phyloP scores from a whole-genome alignment of 2,113 vertebrate species.

The Anseranas semipalmata region DNA sequence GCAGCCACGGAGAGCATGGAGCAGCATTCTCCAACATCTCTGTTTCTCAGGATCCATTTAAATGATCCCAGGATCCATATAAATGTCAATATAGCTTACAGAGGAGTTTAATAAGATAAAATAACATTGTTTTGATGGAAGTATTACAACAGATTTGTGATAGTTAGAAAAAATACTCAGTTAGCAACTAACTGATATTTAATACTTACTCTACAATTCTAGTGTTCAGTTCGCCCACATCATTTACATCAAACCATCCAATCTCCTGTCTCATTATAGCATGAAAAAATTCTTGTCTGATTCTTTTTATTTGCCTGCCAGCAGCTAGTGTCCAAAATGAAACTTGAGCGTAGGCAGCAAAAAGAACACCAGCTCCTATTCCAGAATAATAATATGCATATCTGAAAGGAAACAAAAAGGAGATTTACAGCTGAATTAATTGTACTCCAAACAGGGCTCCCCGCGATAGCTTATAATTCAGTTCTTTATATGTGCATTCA shows the following conservation, averaged over 20 bases:
- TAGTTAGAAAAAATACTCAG: background rate
- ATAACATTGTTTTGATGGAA: background rate
- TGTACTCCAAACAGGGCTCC: background rate
- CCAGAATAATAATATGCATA: slow-evolving; percentile 86
- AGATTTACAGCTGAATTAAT: background rate
- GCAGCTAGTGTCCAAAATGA: slow-evolving; percentile 86
- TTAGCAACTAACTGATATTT: background rate
- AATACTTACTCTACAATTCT: slow-evolving; percentile 88
- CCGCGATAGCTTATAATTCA: background rate
- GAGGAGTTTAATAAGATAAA: background rate
- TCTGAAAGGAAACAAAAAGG: slow-evolving; percentile 58
- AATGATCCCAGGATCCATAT: background rate
- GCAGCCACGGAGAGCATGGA: background rate
- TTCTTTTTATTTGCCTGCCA: slow-evolving; percentile 84
- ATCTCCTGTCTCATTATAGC: slow-evolving; percentile 88
- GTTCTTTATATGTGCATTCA: background rate
- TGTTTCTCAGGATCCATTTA: background rate
- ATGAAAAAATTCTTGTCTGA: slow-evolving; percentile 86
- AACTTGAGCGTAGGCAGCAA: slow-evolving; percentile 87
- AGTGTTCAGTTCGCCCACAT: slow-evolving; percentile 85
- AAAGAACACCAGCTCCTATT: slow-evolving; percentile 80
- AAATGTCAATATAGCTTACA: background rate
- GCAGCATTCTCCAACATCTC: background rate
- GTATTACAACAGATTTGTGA: background rate
- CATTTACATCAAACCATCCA: slow-evolving; percentile 87